phyloP scores from a whole-genome alignment of 2,113 vertebrate genomes.

The Cyphomyrus discorhynchus region DNA sequence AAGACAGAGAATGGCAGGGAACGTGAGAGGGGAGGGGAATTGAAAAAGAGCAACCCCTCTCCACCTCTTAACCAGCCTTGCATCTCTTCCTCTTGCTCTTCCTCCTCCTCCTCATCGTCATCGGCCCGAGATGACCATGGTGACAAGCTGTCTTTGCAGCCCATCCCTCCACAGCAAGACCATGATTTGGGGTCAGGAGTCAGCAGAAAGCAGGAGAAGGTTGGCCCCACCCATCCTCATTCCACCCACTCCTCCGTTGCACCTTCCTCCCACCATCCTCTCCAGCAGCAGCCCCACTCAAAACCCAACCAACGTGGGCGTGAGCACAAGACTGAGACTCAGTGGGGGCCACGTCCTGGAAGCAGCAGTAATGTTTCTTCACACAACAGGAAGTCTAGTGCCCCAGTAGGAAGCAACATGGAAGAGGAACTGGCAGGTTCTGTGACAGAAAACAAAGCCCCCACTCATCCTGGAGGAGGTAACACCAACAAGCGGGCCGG shows the following conservation, averaged over 20 bases:
- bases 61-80: conserved; percentile 57
- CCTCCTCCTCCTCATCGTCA: conserved; percentile 59
- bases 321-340: conserved; percentile 81
- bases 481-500: conserved; percentile 63
- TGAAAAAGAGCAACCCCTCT: conserved; percentile 55
- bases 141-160: conserved; percentile 51
- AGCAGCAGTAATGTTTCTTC: conserved; percentile 58
- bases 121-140: conserved; percentile 59
- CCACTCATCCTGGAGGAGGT: conserved; percentile 44
- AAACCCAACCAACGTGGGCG: conserved; percentile 63
- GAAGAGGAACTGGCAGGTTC: conserved; percentile 50
- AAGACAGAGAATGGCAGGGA: conserved; percentile 58
- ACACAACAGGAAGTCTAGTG: conserved; percentile 59
- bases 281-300: conserved; percentile 53
- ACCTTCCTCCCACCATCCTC: conserved; percentile 42
- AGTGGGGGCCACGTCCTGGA: conserved; percentile 84
- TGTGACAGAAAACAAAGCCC: conserved; percentile 49
- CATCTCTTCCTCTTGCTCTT: conserved; percentile 63
- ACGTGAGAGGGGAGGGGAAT: conserved; percentile 38
- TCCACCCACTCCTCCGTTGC: conserved; percentile 29
- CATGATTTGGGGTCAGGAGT: conserved; percentile 39
- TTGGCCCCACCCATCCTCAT: conserved; percentile 26
- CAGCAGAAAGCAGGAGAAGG: conserved; percentile 55
- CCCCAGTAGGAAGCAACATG: conserved; percentile 44
- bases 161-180: conserved; percentile 50